Percentiles rank a stretch among this genome's conserved stretches.
Conservation (phyloP, 2,888 invertebrate species). For the Drosophila algonquin region DNA sequence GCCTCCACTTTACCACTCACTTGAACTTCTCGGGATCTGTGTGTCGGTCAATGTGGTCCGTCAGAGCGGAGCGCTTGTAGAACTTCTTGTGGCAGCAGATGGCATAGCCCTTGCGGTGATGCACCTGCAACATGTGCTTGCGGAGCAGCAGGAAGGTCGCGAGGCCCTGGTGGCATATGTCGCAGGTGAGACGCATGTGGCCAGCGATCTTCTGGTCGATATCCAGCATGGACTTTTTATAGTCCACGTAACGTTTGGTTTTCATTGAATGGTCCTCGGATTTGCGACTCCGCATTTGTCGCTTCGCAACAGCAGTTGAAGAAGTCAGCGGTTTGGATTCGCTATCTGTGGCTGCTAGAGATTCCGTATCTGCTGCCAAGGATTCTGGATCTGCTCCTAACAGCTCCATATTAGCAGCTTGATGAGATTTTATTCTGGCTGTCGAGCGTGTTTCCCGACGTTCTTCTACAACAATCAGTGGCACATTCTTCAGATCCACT, state of each 20-base stretch:
- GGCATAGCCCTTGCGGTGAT: constrained; percentile 78
- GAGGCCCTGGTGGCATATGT: constrained; percentile 73
- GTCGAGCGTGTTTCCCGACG: constrained; percentile 63
- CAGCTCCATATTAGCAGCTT: not conserved
- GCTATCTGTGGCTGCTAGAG: not conserved
- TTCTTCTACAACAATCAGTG: constrained; percentile 9
- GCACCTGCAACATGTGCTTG: constrained; percentile 73
- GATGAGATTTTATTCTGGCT: constrained; percentile 54
- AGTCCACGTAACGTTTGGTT: constrained; percentile 51
- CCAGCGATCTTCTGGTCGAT: constrained; percentile 80
- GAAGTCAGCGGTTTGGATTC: not conserved
- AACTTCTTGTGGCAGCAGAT: constrained; percentile 83
- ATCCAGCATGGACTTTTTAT: constrained; percentile 66
- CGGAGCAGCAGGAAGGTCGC: constrained; percentile 74
- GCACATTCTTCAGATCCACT: not conserved
- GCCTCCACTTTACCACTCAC: constrained; percentile 67
- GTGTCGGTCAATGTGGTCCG: constrained; percentile 83
- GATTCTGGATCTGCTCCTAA: not conserved
- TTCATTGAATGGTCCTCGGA: constrained; percentile 6
- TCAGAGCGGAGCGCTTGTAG: constrained; percentile 79
- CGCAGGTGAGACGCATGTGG: constrained; percentile 81
- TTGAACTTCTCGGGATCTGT: constrained; percentile 83
- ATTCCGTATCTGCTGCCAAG: not conserved
- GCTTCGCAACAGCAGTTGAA: not conserved
- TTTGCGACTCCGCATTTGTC: constrained; percentile 7